Evolutionary conservation across 2,888 invertebrate genomes (phyloP).

Genomic region (Nemotelus nigrinus): DNA sequence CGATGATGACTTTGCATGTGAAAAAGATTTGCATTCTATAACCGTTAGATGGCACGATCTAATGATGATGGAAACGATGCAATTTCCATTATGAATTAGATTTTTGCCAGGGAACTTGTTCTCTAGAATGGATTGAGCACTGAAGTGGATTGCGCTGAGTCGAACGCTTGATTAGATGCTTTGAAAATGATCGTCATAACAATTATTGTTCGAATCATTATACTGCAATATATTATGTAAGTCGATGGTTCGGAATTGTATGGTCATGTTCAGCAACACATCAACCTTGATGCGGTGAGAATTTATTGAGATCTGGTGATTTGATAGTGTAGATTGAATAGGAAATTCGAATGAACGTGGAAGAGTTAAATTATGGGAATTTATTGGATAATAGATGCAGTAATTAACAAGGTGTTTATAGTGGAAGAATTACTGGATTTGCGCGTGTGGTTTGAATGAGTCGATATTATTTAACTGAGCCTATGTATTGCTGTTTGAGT

Average conservation of each 20-base stretch:
- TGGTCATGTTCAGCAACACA: no score
- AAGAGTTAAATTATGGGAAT: no score
- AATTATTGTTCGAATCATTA: conserved; percentile 29
- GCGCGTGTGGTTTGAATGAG: no score
- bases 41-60: conserved; percentile 24
- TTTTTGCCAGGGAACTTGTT: background rate
- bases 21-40: conserved; percentile 32
- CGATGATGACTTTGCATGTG: conserved; percentile 1
- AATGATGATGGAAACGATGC: conserved; percentile 27
- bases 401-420: no score
- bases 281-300: no score
- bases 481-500: no score
- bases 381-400: no score
- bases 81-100: conserved; percentile 32
- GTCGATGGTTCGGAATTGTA: background rate
- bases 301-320: no score
- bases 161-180: background rate
- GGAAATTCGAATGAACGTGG: no score
- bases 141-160: background rate
- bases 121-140: background rate
- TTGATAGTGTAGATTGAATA: no score
- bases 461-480: no score
- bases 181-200: background rate
- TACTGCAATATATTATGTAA: conserved; percentile 13
- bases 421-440: no score